Base-by-base conservation (phyloP, 2,888 invertebrate genomes). In the Hybos culiciformis region DNA sequence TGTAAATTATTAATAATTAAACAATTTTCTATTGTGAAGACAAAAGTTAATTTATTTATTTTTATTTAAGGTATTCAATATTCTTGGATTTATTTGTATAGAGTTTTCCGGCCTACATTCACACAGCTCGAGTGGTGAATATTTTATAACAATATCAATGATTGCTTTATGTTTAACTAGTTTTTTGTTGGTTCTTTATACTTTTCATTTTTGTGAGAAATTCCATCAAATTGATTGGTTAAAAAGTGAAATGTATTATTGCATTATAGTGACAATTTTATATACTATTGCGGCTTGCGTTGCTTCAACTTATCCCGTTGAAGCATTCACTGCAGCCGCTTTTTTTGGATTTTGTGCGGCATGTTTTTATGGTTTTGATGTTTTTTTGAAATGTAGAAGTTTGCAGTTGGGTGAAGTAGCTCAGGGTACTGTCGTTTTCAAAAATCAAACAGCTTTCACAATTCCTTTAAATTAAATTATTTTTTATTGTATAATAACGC, bases 331-430 rank as follows among this genome's bases (percentile, higher is more conserved):
- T 4, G 80, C 79, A 6, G 54, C 54, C 46, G 77, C 82, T 53
- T 83, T 90, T 67, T 91, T 91, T 66, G 90, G 88, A 17, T 90
- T 83, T 67, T 74, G 76, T 52, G 81, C 81, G 15, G 86, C 83
- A 80, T 62, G 78, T 19, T 76, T 74, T 24, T 92, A 90, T 68
- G 83, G 74, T 2, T 73, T 73, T 51, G 91, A 92, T 62, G 78
- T 83, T 29, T 86, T 77, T 66, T 60, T 87, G 31, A 91, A 91
- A 64, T 86, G 74, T 63, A 70, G 70, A 50, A 80, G 72, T 0
- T 73, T 77, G 36, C 71, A 71, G 49, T 68, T 68, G 32, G 86
- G 85, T 19, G 77, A 75, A 41, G 69, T 83, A 45, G 82, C 84
- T 48, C 84, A 84, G 67, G 84, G 83, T 51, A n/a, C 29, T n/a